Evolutionary conservation across 2,113 vertebrate species (phyloP).

Genomic region (Salvator merianae): DNA sequence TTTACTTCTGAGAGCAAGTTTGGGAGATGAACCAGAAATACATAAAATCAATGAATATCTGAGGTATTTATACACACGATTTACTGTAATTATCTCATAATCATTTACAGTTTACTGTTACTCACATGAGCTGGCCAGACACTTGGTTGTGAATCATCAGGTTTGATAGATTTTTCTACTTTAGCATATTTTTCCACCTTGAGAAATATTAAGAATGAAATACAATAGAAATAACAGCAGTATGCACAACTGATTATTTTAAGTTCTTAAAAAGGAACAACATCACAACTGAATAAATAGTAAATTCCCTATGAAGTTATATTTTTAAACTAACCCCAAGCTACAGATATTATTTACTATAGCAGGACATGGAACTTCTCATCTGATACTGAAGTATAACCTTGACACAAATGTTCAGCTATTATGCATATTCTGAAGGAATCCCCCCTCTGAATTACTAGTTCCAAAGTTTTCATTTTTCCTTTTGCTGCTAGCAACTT

Average conservation of each 20-base stretch:
- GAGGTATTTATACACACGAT: neutral
- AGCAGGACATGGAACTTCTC: no score
- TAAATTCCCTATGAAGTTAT: no score
- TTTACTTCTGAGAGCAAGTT: neutral
- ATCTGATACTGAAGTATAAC: no score
- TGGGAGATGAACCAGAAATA: neutral
- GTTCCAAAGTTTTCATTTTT: neutral
- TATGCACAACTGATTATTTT: neutral
- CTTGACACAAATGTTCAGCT: neutral
- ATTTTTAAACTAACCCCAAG: no score
- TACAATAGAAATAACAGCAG: neutral
- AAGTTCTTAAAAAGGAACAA: neutral
- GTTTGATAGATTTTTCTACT: slow-evolving; percentile 91
- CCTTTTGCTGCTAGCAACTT: no score
- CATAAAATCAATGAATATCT: neutral
- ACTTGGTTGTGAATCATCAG: slow-evolving; percentile 89
- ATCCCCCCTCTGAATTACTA: neutral
- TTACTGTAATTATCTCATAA: neutral
- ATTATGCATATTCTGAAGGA: neutral
- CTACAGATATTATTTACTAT: no score
- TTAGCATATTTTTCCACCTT: slow-evolving; percentile 98
- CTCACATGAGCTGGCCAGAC: slow-evolving; percentile 95
- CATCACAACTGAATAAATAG: neutral
- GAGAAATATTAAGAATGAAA: slow-evolving; percentile 31
- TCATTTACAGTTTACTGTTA: slow-evolving; percentile 34